phyloP scores from a whole-genome alignment of 2,797 vertebrate genomes.

The Hydrocynus forskahlii region DNA sequence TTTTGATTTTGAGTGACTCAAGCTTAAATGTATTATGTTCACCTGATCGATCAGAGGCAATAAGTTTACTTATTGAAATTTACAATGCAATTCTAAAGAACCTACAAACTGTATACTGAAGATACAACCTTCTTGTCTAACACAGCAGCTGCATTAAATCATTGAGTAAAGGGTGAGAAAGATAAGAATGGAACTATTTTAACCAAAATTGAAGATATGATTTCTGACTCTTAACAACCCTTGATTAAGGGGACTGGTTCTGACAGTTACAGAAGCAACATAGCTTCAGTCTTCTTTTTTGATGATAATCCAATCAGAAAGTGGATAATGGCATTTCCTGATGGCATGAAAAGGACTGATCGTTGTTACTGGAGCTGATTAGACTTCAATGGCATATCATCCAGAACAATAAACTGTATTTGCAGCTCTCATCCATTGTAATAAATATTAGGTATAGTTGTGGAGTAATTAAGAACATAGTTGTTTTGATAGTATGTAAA shows the following conservation, averaged over 20 bases:
- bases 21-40: too few relatives aligned
- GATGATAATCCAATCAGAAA: conserved; percentile 22
- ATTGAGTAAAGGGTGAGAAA: conserved; percentile 12
- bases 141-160: not conserved
- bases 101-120: not conserved
- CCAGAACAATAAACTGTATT: not conserved
- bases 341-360: conserved; percentile 12
- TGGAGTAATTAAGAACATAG: not conserved
- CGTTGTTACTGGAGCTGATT: not conserved
- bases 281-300: conserved; percentile 32
- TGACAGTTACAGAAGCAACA: conserved; percentile 2
- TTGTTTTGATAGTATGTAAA: not conserved
- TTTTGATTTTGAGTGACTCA: too few relatives aligned
- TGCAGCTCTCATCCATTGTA: not conserved
- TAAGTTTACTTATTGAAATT: too few relatives aligned
- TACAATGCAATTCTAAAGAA: not conserved
- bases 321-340: conserved; percentile 31
- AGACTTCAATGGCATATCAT: conserved; percentile 1
- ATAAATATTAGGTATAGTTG: not conserved
- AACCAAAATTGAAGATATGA: not conserved
- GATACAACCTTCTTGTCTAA: not conserved
- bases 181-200: conserved; percentile 1
- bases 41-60: too few relatives aligned
- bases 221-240: conserved; percentile 12
- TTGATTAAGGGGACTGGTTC: conserved; percentile 8